Conservation (phyloP, 2,888 invertebrate genomes). For the Philaethria dido region DNA sequence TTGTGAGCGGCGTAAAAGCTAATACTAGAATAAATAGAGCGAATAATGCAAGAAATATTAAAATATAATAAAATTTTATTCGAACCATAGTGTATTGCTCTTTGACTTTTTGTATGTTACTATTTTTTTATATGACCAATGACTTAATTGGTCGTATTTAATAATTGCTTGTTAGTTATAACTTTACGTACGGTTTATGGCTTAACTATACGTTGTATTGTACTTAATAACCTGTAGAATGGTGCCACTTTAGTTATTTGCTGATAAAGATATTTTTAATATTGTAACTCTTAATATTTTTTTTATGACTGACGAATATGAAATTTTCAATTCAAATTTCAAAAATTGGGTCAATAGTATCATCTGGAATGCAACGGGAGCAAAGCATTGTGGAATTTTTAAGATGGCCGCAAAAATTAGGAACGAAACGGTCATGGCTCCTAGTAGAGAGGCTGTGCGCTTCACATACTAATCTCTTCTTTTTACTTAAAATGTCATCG, state of each 20-base stretch:
- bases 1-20: slow-evolving; percentile 65
- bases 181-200: neutral
- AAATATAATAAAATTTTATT: slow-evolving; percentile 30
- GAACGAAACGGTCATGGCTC: too few relatives aligned
- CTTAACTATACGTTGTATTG: neutral
- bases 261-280: too few relatives aligned
- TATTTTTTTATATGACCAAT: slow-evolving; percentile 9
- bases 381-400: too few relatives aligned
- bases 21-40: slow-evolving; percentile 48
- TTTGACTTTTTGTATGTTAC: neutral
- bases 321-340: too few relatives aligned
- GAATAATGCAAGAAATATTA: slow-evolving; percentile 36
- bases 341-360: too few relatives aligned
- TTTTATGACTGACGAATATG: too few relatives aligned
- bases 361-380: too few relatives aligned
- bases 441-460: too few relatives aligned
- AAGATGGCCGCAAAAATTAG: too few relatives aligned
- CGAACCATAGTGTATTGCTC: slow-evolving; percentile 26
- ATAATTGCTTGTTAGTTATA: slow-evolving; percentile 9
- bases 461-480: too few relatives aligned
- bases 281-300: too few relatives aligned
- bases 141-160: slow-evolving; percentile 61
- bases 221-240: neutral
- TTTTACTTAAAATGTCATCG: too few relatives aligned
- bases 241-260: neutral